Base-by-base conservation (phyloP, 2,113 vertebrate genomes). In the Sinocyclocheilus anshuiensis region DNA sequence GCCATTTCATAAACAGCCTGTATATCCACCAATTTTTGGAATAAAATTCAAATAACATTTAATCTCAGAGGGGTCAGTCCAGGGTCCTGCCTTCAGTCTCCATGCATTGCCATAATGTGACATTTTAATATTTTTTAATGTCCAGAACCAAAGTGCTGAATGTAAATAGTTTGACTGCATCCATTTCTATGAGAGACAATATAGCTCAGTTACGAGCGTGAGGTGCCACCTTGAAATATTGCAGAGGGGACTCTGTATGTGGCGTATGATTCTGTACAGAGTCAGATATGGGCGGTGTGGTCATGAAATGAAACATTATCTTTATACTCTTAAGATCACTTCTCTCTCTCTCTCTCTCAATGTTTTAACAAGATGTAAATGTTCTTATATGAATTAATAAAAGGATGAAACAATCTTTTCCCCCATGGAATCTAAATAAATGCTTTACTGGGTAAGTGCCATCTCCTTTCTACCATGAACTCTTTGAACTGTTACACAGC, bases 321-420 rank as follows among this genome's bases (percentile, higher is more conserved):
- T 91, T 89, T 88, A 84, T 87, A 90, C 84, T 86, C 59, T 75
- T 88, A 65, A 71, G 69, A 61, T 65, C 76, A 83, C 87, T 88
- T 87, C 71, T 88, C 89, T 88, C 84, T 88, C 89, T 88, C 84
- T 89, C 63, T 87, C 82, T 88, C 86, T 90, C 81, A 81, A 78
- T 89, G 87, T 90, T 90, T 92, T 86, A 90, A 86, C 77, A 88
- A 76, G 89, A 88, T 89, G 86, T 89, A 90, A 87, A 90, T 90
- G 87, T 89, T 90, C 87, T 90, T 90, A 87, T 89, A 89, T 84
- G 72, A 87, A 91, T 88, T 88, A 86, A 91, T 90, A 86, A 88
- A 89, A 87, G 74, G 67, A 50, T 67, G 71, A 88, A 45, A 74
- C 39, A 50, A 78, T 84, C 80, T 22, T 57, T 90, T 81, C 39